These are phyloP conservation scores for Acrobasis repandana DNA, from an alignment of 2,888 invertebrate genomes.

Conservation along the genomic window DNA sequence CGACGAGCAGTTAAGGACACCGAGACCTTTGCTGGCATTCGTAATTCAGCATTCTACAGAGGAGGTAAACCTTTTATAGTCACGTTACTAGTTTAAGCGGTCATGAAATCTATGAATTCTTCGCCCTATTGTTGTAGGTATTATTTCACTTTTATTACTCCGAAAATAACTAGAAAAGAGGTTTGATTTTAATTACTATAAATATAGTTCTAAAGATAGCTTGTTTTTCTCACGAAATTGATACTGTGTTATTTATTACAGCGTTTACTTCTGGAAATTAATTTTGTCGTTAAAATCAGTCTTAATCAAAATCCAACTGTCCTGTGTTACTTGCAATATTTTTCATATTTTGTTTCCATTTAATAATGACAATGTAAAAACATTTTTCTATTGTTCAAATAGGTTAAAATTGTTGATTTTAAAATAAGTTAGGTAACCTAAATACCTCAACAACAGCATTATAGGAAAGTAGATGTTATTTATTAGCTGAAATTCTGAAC, in stretches of 20 bases:
- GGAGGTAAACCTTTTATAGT: conserved; percentile 12
- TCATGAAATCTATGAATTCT: conserved; percentile 13
- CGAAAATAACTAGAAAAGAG: not conserved
- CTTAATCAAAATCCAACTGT: not conserved
- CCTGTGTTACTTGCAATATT: not conserved
- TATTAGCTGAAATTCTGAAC: too few relatives aligned
- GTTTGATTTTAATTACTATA: not conserved
- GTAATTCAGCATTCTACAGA: conserved; percentile 1
- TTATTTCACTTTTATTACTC: conserved; percentile 12
- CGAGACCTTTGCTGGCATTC: conserved; percentile 4
- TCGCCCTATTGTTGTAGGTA: conserved; percentile 8
- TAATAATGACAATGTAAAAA: too few relatives aligned
- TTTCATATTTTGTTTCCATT: too few relatives aligned
- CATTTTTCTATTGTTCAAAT: too few relatives aligned
- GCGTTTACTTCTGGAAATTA: not conserved
- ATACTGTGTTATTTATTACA: not conserved
- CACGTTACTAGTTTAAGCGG: conserved; percentile 14
- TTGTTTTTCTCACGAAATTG: not conserved
- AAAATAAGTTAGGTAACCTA: too few relatives aligned
- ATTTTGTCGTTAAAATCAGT: not conserved
- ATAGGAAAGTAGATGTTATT: too few relatives aligned
- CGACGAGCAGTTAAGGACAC: not conserved
- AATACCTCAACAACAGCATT: too few relatives aligned
- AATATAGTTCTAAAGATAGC: not conserved
- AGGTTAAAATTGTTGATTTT: too few relatives aligned